Evolutionary conservation across 2,797 vertebrate genomes (phyloP), one percentile per base, ranked within the genome.

Genomic region (Spondyliosoma cantharus): DNA sequence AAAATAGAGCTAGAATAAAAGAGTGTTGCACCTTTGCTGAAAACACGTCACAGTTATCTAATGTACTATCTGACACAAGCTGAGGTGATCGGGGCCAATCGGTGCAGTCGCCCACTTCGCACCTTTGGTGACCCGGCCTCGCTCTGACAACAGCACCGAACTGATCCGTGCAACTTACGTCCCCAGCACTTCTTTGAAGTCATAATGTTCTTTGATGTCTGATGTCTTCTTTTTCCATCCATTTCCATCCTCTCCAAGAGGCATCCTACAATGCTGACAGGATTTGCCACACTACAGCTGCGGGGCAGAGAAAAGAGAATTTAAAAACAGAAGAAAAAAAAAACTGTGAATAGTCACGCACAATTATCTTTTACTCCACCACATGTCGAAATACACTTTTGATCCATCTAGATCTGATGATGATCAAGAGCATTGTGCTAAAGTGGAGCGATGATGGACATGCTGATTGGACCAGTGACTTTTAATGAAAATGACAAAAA

Each of bases 141-240:
- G 15, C 16, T n/a, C 20, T 25, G 43, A 62, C 42, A 78, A 43
- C 27, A 64, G n/a, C 37, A 17, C 25, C 53, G 46, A 78, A 74
- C 24, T 56, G 32, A n/a, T 68, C 20, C 9, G 69, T 46, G 20
- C 13, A 71, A 93, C 95, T 96, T 90, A 96, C 95, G 95, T 96
- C 83, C 95, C 95, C 81, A 96, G 91, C 76, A 96, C 94, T 87
- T 95, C 95, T 92, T 96, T 96, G 91, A 96, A 96, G 90, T 96
- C 95, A 69, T 96, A 96, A 81, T 95, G 91, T 73, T 95, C 95
- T 91, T 95, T 96, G 88, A 96, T 95, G 84, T 96, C 95, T 49
- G 93, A 93, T 63, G 95, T 96, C 93, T 96, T 96, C 93, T 96
- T 96, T 90, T 95, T 95, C 95, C 95, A 95, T 75, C 92, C 93